These are phyloP conservation scores for Eurytoma adleriae DNA, from an alignment of 2,888 invertebrate genomes.

Conservation along the genomic window DNA sequence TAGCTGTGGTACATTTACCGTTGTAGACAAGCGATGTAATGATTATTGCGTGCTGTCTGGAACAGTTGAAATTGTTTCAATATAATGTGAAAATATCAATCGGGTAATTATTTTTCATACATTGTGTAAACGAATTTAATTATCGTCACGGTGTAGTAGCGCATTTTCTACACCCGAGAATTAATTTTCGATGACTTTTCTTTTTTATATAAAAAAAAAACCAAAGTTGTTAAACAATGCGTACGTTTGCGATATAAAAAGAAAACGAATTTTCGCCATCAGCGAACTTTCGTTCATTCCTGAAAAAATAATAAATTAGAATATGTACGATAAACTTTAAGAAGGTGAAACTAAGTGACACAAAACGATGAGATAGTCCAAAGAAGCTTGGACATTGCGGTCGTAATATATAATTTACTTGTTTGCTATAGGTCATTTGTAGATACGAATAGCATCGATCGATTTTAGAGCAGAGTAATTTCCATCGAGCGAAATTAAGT, in stretches of 20 bases:
- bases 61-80: conserved; percentile 43
- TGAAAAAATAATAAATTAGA: conserved; percentile 35
- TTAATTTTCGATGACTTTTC: conserved; percentile 48
- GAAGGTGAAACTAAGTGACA: conserved; percentile 6
- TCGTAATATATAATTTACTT: conserved; percentile 35
- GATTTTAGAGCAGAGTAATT: conserved; percentile 14
- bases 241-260: conserved; percentile 37
- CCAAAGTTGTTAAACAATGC: conserved; percentile 48
- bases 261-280: conserved; percentile 5
- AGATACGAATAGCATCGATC: conserved; percentile 17
- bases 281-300: conserved; percentile 29
- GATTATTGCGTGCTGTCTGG: conserved; percentile 64
- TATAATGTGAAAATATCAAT: conserved; percentile 36
- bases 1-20: conserved; percentile 63
- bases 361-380: conserved; percentile 15
- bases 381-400: conserved; percentile 12
- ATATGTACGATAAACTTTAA: conserved; percentile 29
- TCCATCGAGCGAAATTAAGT: conserved; percentile 17
- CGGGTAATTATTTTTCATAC: conserved; percentile 51
- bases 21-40: conserved; percentile 60
- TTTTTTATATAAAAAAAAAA: conserved; percentile 36
- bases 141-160: conserved; percentile 34
- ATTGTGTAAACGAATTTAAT: conserved; percentile 44
- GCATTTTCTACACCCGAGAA: conserved; percentile 34
- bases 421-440: conserved; percentile 45